Evolutionary conservation across 2,888 invertebrate genomes (phyloP).

Genomic region (Acanthoscelides obtectus): DNA sequence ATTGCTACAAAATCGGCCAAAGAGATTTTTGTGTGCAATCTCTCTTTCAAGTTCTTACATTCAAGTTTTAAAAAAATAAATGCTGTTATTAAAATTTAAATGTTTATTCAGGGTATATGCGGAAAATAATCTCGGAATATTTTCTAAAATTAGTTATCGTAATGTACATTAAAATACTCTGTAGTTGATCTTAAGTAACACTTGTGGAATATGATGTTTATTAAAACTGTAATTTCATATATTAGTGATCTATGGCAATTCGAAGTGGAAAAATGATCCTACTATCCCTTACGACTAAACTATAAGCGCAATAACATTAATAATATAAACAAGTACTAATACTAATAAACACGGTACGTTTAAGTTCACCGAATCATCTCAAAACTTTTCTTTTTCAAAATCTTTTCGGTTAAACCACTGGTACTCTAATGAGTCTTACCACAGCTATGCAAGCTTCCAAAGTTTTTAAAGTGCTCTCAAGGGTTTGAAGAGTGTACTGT

Average conservation of each 20-base stretch:
- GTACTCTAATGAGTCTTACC: slow-evolving; percentile 4
- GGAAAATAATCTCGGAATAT: neutral
- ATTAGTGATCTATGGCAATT: slow-evolving; percentile 1
- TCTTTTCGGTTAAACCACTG: neutral
- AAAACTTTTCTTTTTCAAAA: neutral
- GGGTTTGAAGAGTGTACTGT: slow-evolving; percentile 29
- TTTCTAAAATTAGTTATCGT: neutral
- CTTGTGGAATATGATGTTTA: neutral
- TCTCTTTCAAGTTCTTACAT: too few species aligned
- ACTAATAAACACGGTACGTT: neutral
- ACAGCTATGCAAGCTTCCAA: slow-evolving; percentile 16
- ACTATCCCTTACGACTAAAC: slow-evolving; percentile 20
- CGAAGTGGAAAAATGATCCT: neutral
- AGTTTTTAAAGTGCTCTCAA: slow-evolving; percentile 11
- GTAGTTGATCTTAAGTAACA: neutral
- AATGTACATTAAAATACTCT: neutral
- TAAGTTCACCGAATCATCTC: neutral
- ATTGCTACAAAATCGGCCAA: too few species aligned
- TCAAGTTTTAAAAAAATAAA: neutral
- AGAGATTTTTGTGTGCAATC: too few species aligned
- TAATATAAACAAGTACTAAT: slow-evolving; percentile 20
- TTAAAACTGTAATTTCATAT: neutral
- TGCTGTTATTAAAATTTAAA: neutral
- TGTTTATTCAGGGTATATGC: neutral
- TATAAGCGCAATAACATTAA: slow-evolving; percentile 29